Base-by-base conservation (phyloP, 2,113 vertebrate genomes). In the Salminus brasiliensis region DNA sequence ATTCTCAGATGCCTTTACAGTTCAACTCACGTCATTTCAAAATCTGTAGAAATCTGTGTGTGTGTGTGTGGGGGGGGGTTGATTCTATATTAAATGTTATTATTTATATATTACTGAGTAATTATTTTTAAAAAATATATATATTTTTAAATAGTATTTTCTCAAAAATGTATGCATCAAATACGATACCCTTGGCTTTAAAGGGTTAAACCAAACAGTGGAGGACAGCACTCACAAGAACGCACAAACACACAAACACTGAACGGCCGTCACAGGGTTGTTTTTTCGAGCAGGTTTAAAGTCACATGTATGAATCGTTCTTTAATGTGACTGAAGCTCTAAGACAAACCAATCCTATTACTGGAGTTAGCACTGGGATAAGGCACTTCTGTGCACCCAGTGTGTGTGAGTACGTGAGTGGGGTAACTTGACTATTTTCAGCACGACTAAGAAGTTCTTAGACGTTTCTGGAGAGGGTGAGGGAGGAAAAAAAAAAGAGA, bases 321-420 rank as follows among this genome's bases (percentile, higher is more conserved):
- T 62, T 45, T 63, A 52, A 69, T 59, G 60, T 55, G 66, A 66
- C 67, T 69, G 69, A 53, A 57, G 18, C 63, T 73, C 71, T 75
- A 66, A 74, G 47, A 60, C 70, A 67, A 67, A 70, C 30, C 63
- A 79, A 81, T 81, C 72, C 79, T 53, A 76, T 82, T 79, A 85
- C 76, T 73, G 59, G 55, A 81, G 63, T 69, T 45, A 74, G 47
- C 52, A 3, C 10, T 30, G n/a, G 41, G 47, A 13, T 78, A 77
- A 75, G 45, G 70, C 25, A 30, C 29, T 0, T 60, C 23, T 71
- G n/a, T n/a, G n/a, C n/a, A n/a, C 21, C 3, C 1, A 52, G 65
- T 52, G 25, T 63, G 32, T 39, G 27, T 66, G 70, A n/a, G 18
- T 66, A 25, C 29, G 34, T 65, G 57, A 18, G 62, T 36, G 62